Evolutionary conservation across 2,113 vertebrate species (phyloP).

Genomic region (Nesoenas mayeri): DNA sequence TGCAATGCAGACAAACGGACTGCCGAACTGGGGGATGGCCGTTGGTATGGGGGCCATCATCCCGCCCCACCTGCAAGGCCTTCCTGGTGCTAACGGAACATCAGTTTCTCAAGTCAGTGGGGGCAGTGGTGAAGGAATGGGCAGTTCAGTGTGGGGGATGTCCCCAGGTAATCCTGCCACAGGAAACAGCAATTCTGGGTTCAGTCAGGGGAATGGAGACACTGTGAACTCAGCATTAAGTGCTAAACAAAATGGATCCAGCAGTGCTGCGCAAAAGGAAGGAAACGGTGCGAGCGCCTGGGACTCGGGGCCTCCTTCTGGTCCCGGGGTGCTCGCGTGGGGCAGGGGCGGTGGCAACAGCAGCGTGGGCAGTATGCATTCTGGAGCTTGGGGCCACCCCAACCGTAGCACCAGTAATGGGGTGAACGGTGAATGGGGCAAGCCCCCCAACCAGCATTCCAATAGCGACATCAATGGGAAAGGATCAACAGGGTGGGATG

Average conservation of each 20-base stretch:
- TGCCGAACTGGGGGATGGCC: slow-evolving; percentile 93
- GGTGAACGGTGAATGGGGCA: slow-evolving; percentile 83
- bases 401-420: slow-evolving; percentile 73
- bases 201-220: slow-evolving; percentile 91
- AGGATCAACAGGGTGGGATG: slow-evolving; percentile 86
- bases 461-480: slow-evolving; percentile 79
- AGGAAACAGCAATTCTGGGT: slow-evolving; percentile 81
- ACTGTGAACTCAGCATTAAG: slow-evolving; percentile 84
- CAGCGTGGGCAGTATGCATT: slow-evolving; percentile 78
- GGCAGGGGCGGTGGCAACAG: slow-evolving; percentile 76
- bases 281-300: slow-evolving; percentile 79
- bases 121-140: slow-evolving; percentile 75
- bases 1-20: slow-evolving; percentile 85
- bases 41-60: slow-evolving; percentile 87
- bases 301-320: slow-evolving; percentile 85
- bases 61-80: slow-evolving; percentile 91
- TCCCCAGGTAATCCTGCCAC: slow-evolving; percentile 78
- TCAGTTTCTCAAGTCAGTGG: slow-evolving; percentile 80
- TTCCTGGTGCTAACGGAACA: slow-evolving; percentile 85
- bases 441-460: slow-evolving; percentile 83
- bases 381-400: slow-evolving; percentile 87
- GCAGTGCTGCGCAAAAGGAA: slow-evolving; percentile 79
- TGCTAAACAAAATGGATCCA: slow-evolving; percentile 83
- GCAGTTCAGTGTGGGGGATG: slow-evolving; percentile 82
- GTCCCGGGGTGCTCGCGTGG: slow-evolving; percentile 86